phyloP scores from a whole-genome alignment of 2,113 vertebrate species.

The Dryoscopus gambensis region DNA sequence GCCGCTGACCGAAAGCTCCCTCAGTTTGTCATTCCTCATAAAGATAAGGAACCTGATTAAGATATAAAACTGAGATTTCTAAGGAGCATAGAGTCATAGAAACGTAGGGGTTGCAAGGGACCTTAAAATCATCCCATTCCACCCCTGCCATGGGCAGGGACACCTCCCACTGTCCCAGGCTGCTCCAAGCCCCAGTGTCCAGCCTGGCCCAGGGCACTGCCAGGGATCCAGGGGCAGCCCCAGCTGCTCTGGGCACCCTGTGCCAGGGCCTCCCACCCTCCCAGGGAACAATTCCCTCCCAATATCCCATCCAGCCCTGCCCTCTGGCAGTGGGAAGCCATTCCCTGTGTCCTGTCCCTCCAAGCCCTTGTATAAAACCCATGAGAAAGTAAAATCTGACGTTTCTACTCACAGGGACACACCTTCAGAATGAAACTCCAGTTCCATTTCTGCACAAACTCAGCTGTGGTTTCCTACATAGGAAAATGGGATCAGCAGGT shows the following conservation, averaged over 20 bases:
- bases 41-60: not conserved
- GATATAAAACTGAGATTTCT: not conserved
- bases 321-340: not conserved
- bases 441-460: not conserved
- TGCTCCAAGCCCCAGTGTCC: not conserved
- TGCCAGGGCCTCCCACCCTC: not conserved
- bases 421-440: not conserved
- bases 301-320: rapidly evolving
- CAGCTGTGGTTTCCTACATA: not conserved
- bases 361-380: not conserved
- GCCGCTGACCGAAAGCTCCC: not conserved
- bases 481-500: not conserved
- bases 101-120: no score
- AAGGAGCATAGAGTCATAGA: not conserved
- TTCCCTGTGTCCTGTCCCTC: not conserved
- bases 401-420: not conserved
- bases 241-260: not conserved
- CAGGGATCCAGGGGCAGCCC: not conserved
- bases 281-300: not conserved
- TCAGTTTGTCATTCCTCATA: not conserved
- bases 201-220: rapidly evolving
- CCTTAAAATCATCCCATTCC: rapidly evolving
- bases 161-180: not conserved
- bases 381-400: not conserved
- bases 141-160: not conserved